These are phyloP conservation scores for Trachelipus rathkii DNA, from an alignment of 1,140 invertebrate species.

Conservation along the genomic window DNA sequence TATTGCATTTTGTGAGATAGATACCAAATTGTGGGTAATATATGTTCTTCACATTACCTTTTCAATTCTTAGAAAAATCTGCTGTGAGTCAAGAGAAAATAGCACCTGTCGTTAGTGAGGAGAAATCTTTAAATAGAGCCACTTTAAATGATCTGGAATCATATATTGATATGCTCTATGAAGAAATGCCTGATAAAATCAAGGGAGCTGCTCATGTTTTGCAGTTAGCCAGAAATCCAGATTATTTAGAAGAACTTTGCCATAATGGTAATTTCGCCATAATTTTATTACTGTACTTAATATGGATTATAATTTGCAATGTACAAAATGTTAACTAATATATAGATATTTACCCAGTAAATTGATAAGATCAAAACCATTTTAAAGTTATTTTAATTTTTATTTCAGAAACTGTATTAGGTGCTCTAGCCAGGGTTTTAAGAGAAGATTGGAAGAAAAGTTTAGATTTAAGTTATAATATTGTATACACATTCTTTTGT, in stretches of 20 bases:
- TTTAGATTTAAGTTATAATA: constrained; percentile 91
- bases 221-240: constrained; percentile 82
- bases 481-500: constrained; percentile 94
- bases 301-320: no score
- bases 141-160: constrained; percentile 71
- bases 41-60: not conserved
- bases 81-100: not conserved
- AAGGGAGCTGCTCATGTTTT: constrained; percentile 86
- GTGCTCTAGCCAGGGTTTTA: constrained; percentile 87
- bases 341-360: no score
- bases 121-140: constrained; percentile 51
- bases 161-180: constrained; percentile 95
- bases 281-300: not conserved
- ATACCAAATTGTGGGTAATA: not conserved
- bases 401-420: constrained; percentile 81
- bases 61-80: not conserved
- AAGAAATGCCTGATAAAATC: constrained; percentile 88
- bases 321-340: no score
- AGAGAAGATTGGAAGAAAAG: constrained; percentile 96
- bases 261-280: constrained; percentile 67
- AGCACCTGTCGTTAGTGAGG: not conserved
- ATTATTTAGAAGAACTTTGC: constrained; percentile 88
- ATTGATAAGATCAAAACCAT: no score
- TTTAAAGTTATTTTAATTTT: not conserved
- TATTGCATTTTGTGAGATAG: not conserved